A percentile compares a stretch with the other conserved stretches of the same genome.
phyloP scores from a whole-genome alignment of 2,797 vertebrate genomes.

The Trichosurus vulpecula region DNA sequence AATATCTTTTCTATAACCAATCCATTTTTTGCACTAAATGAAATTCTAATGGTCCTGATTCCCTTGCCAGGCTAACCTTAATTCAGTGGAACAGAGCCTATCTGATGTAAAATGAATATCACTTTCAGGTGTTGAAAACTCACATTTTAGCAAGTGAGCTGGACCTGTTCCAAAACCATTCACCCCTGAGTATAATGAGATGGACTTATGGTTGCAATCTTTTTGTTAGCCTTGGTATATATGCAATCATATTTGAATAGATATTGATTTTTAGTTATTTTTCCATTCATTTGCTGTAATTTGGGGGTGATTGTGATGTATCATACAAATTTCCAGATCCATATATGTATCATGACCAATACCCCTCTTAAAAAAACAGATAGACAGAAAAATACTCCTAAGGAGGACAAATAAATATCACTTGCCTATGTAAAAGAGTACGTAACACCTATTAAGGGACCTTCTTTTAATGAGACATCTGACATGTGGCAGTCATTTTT shows the following conservation, averaged over 20 bases:
- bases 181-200: slow-evolving; percentile 18
- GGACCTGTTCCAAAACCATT: slow-evolving; percentile 2
- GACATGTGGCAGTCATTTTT: slow-evolving; percentile 37
- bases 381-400: slow-evolving; percentile 14
- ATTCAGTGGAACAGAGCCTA: neutral
- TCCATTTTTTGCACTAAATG: slow-evolving; percentile 33
- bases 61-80: slow-evolving; percentile 20
- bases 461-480: slow-evolving; percentile 19
- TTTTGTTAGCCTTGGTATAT: slow-evolving; percentile 45
- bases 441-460: neutral
- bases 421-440: neutral
- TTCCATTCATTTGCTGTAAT: slow-evolving; percentile 25
- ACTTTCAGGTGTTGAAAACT: slow-evolving; percentile 24
- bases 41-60: neutral
- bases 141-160: slow-evolving; percentile 40
- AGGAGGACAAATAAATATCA: slow-evolving; percentile 9
- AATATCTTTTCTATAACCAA: slow-evolving; percentile 27
- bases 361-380: slow-evolving; percentile 22
- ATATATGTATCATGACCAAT: slow-evolving; percentile 41
- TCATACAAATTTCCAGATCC: neutral
- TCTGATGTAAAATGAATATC: slow-evolving; percentile 25
- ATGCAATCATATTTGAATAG: slow-evolving; percentile 35
- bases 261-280: slow-evolving; percentile 29
- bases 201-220: slow-evolving; percentile 11
- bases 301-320: slow-evolving; percentile 1